Evolutionary conservation across 2,113 vertebrate genomes (phyloP).

Genomic region (Hippocampus comes): DNA sequence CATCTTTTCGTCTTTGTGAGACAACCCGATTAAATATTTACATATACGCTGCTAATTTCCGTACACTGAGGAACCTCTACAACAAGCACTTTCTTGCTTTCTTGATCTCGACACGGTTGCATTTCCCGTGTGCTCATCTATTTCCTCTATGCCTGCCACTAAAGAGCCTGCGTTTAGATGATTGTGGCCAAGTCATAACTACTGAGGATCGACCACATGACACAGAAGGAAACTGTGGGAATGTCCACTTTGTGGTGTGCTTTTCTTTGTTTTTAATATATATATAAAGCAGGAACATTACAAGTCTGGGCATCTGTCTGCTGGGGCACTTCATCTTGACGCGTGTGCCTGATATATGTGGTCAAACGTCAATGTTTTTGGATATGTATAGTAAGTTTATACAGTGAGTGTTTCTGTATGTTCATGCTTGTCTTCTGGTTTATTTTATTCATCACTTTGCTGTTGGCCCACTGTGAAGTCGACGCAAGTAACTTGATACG

Average conservation of each 20-base stretch:
- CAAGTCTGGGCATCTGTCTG: conserved; percentile 17
- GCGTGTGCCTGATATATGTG: conserved; percentile 8
- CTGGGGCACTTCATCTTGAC: conserved; percentile 3
- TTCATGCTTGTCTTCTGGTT: conserved; percentile 50
- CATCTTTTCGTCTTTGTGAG: background rate
- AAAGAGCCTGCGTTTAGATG: conserved; percentile 44
- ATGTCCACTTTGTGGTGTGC: conserved; percentile 57
- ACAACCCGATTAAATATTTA: background rate
- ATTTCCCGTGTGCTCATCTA: background rate
- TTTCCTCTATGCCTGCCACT: background rate
- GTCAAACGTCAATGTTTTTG: conserved; percentile 16
- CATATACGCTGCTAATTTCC: background rate
- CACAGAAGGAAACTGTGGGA: conserved; percentile 23
- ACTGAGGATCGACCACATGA: conserved; percentile 43
- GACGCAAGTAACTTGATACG: conserved; percentile 52
- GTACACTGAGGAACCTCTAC: background rate
- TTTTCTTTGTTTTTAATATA: conserved; percentile 4
- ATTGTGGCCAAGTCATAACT: conserved; percentile 40
- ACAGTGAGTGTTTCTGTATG: background rate
- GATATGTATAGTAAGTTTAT: background rate
- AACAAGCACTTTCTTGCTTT: background rate
- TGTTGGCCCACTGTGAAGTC: conserved; percentile 43
- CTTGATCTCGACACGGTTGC: background rate
- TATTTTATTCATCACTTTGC: conserved; percentile 51
- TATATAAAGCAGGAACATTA: conserved; percentile 22